Percentiles rank a stretch among this genome's conserved stretches.
Conservation (phyloP, 1,140 invertebrate genomes). For the Maconellicoccus hirsutus region DNA sequence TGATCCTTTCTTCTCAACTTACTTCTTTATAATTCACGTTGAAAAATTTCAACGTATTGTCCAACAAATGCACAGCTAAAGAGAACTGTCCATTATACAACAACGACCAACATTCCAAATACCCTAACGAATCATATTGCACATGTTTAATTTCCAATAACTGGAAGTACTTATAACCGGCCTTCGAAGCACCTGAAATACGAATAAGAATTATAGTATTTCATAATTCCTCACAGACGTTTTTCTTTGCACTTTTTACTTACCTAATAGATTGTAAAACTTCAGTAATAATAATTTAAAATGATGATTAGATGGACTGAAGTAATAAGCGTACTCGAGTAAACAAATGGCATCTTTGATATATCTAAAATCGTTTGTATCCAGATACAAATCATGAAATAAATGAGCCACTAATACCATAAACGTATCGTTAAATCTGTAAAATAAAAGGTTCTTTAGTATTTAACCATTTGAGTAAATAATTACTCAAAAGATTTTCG, state of each 20-base stretch:
- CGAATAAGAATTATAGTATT: neutral
- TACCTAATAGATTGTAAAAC: conserved; percentile 58
- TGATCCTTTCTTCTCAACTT: no score
- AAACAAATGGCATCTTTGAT: conserved; percentile 51
- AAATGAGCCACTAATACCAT: conserved; percentile 62
- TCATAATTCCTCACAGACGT: no score
- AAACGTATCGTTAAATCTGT: conserved; percentile 50
- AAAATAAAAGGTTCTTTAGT: no score
- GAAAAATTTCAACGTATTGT: conserved; percentile 70
- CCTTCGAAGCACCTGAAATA: conserved; percentile 48
- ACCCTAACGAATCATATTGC: conserved; percentile 82
- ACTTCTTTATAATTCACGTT: conserved; percentile 76
- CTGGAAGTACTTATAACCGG: conserved; percentile 52
- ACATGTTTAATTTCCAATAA: conserved; percentile 85
- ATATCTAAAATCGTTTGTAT: conserved; percentile 44
- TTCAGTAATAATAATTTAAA: conserved; percentile 59
- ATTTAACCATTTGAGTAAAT: no score
- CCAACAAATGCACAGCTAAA: conserved; percentile 49
- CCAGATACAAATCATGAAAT: conserved; percentile 54
- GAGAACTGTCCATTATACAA: conserved; percentile 50
- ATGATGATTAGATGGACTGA: conserved; percentile 66
- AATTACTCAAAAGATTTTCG: no score
- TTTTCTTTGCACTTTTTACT: no score
- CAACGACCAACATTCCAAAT: conserved; percentile 44
- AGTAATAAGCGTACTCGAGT: conserved; percentile 53